Base-by-base conservation (phyloP, 2,797 vertebrate species). In the Huso huso region DNA sequence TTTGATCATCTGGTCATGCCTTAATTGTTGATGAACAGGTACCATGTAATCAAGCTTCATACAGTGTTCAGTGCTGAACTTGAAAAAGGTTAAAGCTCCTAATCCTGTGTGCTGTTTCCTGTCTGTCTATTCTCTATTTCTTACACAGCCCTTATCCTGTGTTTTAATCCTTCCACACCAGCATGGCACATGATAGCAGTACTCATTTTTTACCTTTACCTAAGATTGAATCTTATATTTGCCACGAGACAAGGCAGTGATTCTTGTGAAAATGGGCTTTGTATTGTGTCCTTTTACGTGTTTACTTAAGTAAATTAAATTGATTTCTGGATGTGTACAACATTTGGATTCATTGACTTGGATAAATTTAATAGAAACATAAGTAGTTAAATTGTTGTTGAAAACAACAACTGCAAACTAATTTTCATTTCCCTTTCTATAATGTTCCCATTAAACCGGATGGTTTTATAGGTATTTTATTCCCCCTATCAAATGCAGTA, bases 401-500 rank as follows among this genome's bases (percentile, higher is more conserved):
- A 7, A 50, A 51, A 50, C 18, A 59, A 50, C 12, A 10, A 10
- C 18, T 7, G 57, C 13, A 8, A 15, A 12, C 65, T 61, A 11
- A 66, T 66, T 66, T 15, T 49, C 48, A 6, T 50, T 66, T 66
- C 9, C 13, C 18, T n/a, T 58, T 18, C 7, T 13, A 37, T 48
- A 49, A 58, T 58, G 15, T 58, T 58, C 55, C 66, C 65, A 4
- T 62, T 37, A 5, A 63, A 63, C 50, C 6, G 63, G 66, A 70
- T 61, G 71, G 74, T 69, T 65, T n/a, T 10, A 72, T 71, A 58
- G 49, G 51, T 63, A 18, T 53, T 65, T 8, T 63, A 49, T 63
- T 55, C 23, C 58, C 49, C 18, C 7, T 74, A 70, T 78, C 76
- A 70, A 72, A 75, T 75, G 77, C 79, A 68, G 62, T 72, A 69